Evolutionary conservation across 2,888 invertebrate genomes (phyloP).

Genomic region (Sepiola atlantica): DNA sequence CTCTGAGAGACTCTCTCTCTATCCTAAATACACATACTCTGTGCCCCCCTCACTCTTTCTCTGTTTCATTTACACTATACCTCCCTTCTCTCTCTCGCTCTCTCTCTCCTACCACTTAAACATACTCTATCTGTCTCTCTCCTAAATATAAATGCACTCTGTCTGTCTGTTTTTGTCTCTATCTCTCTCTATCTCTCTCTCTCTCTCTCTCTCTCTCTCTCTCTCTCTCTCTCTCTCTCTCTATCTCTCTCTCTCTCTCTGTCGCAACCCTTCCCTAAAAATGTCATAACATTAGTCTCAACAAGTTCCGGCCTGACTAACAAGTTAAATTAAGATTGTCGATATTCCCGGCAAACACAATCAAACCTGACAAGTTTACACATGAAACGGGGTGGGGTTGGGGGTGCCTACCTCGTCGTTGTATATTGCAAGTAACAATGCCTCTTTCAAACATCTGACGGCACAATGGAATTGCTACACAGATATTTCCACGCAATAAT

Average conservation of each 20-base stretch:
- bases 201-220: neutral
- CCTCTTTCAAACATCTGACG: too few relatives aligned
- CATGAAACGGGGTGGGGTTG: neutral
- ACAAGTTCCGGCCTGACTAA: conserved; percentile 19
- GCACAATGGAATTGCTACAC: too few relatives aligned
- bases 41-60: too few relatives aligned
- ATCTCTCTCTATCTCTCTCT: too few relatives aligned
- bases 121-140: neutral
- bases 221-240: neutral
- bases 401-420: too few relatives aligned
- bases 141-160: neutral
- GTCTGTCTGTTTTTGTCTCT: too few relatives aligned
- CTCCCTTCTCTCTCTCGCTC: neutral
- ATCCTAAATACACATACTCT: too few relatives aligned
- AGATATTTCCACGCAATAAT: too few relatives aligned
- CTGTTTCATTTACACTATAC: too few relatives aligned
- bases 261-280: neutral
- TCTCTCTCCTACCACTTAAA: too few relatives aligned
- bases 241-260: neutral
- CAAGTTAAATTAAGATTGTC: neutral
- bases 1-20: too few relatives aligned
- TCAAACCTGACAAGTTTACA: neutral
- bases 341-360: neutral
- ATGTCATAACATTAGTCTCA: neutral
- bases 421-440: too few relatives aligned